These are phyloP conservation scores for Tragelaphus scriptus DNA, from an alignment of 2,113 vertebrate species.

Conservation along the genomic window DNA sequence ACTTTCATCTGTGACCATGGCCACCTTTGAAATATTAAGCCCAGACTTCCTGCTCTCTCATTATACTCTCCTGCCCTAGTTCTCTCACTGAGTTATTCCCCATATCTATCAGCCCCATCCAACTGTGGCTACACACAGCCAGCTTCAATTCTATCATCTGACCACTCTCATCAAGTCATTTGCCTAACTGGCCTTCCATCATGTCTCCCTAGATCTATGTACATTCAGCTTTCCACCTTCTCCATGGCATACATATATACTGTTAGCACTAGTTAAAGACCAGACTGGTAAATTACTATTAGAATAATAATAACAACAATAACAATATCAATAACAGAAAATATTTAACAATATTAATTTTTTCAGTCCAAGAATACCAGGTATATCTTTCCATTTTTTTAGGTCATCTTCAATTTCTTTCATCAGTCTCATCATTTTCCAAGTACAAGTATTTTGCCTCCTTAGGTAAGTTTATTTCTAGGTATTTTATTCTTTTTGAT, in stretches of 20 bases:
- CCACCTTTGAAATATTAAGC: neutral
- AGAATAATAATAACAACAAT: neutral
- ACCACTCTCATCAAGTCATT: neutral
- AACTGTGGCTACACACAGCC: neutral
- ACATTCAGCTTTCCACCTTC: neutral
- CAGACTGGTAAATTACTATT: neutral
- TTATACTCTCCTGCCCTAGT: neutral
- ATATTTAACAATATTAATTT: neutral
- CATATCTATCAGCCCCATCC: neutral
- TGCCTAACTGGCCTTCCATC: neutral
- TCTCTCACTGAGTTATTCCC: neutral
- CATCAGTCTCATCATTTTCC: neutral
- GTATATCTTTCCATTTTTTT: neutral
- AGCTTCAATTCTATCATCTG: neutral
- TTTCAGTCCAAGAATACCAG: neutral
- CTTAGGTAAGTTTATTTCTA: neutral
- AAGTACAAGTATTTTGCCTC: neutral
- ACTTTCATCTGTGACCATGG: neutral
- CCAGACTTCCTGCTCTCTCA: neutral
- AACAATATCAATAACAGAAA: neutral
- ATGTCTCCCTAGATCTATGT: neutral
- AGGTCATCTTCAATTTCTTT: neutral
- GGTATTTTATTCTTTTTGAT: neutral
- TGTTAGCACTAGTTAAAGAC: neutral
- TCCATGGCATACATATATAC: neutral